These are phyloP conservation scores for Cryptocephalus moraei DNA, from an alignment of 2,888 invertebrate genomes.

Conservation along the genomic window DNA sequence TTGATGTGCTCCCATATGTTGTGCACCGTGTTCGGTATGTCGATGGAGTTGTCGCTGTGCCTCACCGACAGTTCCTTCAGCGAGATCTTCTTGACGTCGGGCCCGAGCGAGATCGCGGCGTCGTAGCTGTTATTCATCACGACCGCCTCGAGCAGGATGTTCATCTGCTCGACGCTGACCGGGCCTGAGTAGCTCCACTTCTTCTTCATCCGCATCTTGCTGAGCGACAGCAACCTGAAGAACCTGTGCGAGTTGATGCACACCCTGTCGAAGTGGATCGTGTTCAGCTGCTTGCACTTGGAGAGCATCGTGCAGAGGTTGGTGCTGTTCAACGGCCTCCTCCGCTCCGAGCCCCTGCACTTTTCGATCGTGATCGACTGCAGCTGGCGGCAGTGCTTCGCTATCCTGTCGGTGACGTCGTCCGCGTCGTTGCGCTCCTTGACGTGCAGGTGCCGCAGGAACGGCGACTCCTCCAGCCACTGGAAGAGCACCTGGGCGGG, in stretches of 20 bases:
- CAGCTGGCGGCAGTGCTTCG: slow-evolving; percentile 13
- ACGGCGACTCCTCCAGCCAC: slow-evolving; percentile 19
- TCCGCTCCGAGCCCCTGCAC: slow-evolving; percentile 10
- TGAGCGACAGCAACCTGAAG: slow-evolving; percentile 13
- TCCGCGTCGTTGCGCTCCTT: slow-evolving; percentile 16
- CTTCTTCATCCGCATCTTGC: slow-evolving; percentile 4
- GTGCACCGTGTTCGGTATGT: no score
- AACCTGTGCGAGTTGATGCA: slow-evolving; percentile 18
- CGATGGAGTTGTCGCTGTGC: no score
- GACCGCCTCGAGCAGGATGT: slow-evolving; percentile 15
- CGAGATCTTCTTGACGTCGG: background rate
- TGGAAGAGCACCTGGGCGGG: slow-evolving; percentile 15
- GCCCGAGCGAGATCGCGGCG: background rate
- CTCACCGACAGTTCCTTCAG: background rate
- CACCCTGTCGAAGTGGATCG: slow-evolving; percentile 15
- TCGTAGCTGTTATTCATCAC: slow-evolving; percentile 12
- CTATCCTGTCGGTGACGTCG: slow-evolving; percentile 9
- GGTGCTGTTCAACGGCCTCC: slow-evolving; percentile 11
- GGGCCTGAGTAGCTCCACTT: slow-evolving; percentile 15
- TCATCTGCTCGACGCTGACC: slow-evolving; percentile 17
- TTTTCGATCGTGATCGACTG: slow-evolving; percentile 14
- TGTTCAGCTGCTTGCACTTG: slow-evolving; percentile 15
- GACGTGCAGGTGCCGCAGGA: slow-evolving; percentile 14
- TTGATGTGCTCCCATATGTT: no score
- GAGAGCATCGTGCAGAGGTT: slow-evolving; percentile 15